Evolutionary conservation across 2,888 invertebrate genomes (phyloP).

Genomic region (Orthosia cruda): DNA sequence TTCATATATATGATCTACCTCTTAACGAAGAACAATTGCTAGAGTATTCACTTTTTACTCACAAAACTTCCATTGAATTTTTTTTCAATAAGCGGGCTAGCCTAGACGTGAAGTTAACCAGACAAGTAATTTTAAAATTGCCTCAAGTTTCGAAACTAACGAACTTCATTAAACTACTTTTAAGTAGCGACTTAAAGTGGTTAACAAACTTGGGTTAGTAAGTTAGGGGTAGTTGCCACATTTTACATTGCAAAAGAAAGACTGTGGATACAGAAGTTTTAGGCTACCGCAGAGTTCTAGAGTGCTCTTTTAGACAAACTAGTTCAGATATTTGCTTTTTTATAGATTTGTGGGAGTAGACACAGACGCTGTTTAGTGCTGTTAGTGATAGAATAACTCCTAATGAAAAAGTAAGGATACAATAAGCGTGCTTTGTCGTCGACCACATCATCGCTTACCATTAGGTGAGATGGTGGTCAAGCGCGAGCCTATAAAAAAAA

Average conservation of each 20-base stretch:
- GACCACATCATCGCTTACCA: too few species aligned
- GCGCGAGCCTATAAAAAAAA: too few species aligned
- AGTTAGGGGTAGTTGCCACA: slow-evolving; percentile 1
- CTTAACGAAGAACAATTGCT: too few species aligned
- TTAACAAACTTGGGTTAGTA: slow-evolving; percentile 20
- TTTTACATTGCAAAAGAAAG: slow-evolving; percentile 9
- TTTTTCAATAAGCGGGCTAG: slow-evolving; percentile 19
- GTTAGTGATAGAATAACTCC: neutral
- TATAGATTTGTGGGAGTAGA: neutral
- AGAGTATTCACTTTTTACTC: neutral
- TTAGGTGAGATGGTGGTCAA: too few species aligned
- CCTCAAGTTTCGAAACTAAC: slow-evolving; percentile 12
- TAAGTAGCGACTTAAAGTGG: slow-evolving; percentile 26
- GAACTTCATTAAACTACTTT: slow-evolving; percentile 41
- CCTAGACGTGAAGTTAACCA: slow-evolving; percentile 4
- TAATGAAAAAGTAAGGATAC: neutral
- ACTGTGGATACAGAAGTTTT: neutral
- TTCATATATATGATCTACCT: neutral
- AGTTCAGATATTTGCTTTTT: neutral
- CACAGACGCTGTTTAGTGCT: neutral
- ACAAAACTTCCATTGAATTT: neutral
- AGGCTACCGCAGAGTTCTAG: neutral
- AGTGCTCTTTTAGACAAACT: neutral
- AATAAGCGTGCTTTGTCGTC: too few species aligned
- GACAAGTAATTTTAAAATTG: slow-evolving; percentile 27